Conservation (phyloP, 2,113 vertebrate genomes). For the Phycodurus eques region DNA sequence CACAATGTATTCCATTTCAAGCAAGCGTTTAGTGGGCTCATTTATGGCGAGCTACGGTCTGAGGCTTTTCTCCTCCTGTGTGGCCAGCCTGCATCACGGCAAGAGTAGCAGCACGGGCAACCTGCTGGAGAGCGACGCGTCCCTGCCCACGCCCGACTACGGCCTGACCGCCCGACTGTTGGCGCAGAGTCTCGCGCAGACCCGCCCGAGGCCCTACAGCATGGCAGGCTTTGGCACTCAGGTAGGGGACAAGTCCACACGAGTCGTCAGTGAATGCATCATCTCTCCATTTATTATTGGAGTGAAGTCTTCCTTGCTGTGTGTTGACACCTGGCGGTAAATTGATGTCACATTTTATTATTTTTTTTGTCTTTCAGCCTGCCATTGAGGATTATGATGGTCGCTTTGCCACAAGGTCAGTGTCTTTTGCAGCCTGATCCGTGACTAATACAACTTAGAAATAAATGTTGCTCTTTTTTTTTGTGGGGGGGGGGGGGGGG, state of each 20-base stretch:
- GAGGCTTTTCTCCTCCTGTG: constrained; percentile 18
- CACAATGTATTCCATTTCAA: too few species aligned
- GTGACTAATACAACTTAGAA: constrained; percentile 2
- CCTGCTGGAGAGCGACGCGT: constrained; percentile 88
- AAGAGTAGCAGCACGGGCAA: constrained; percentile 99
- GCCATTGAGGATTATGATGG: constrained; percentile 91
- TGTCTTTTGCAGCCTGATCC: constrained; percentile 26
- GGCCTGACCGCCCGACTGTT: constrained; percentile 87
- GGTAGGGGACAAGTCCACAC: constrained; percentile 66
- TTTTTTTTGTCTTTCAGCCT: constrained; percentile 58
- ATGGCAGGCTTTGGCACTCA: constrained; percentile 93
- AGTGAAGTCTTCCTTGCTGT: neutral
- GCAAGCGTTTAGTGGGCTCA: neutral
- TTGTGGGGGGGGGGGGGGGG: neutral
- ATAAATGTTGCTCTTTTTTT: neutral
- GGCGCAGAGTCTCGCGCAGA: constrained; percentile 79
- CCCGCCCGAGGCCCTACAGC: constrained; percentile 94
- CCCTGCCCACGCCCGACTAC: constrained; percentile 90
- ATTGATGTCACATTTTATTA: neutral
- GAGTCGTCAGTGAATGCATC: neutral
- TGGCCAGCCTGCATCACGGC: constrained; percentile 84
- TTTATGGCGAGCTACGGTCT: constrained; percentile 4
- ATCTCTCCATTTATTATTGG: neutral
- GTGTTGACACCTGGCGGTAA: constrained; percentile 63
- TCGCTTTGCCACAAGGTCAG: constrained; percentile 93